Evolutionary conservation across 2,797 vertebrate genomes (phyloP).

Genomic region (Peromyscus eremicus): DNA sequence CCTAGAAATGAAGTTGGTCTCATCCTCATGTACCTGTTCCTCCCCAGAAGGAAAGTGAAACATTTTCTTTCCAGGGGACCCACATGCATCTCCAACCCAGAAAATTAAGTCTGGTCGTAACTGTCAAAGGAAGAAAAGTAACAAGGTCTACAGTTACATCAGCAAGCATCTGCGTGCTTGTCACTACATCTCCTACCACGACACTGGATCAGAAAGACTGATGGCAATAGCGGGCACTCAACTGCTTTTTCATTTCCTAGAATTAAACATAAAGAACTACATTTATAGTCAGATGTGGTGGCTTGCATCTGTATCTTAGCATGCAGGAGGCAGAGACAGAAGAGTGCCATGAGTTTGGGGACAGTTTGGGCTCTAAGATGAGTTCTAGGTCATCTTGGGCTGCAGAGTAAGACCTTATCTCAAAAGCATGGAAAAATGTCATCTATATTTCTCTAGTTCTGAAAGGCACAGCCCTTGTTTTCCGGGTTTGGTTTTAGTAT

Average conservation of each 20-base stretch:
- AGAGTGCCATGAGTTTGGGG: not conserved
- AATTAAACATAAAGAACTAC: conserved; percentile 69
- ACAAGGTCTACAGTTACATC: not conserved
- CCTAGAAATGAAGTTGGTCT: not conserved
- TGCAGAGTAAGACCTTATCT: not conserved
- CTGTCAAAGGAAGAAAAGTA: not conserved
- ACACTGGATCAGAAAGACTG: not conserved
- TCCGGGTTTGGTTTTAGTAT: not conserved
- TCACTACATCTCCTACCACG: not conserved
- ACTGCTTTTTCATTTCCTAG: conserved; percentile 2
- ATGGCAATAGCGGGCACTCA: not conserved
- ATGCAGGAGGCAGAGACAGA: too few species aligned
- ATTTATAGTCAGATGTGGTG: not conserved
- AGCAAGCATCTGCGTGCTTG: not conserved
- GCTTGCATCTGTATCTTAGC: not conserved
- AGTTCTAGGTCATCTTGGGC: not conserved
- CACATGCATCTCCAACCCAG: not conserved
- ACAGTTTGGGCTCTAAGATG: not conserved
- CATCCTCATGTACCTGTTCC: not conserved
- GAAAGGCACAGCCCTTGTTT: not conserved
- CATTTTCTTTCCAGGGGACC: not conserved
- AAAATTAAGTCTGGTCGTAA: not conserved
- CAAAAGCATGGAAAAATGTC: not conserved
- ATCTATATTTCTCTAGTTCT: not conserved
- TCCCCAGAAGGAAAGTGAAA: not conserved